These are phyloP conservation scores for Cerceris rybyensis DNA, from an alignment of 2,888 invertebrate genomes.

Conservation along the genomic window DNA sequence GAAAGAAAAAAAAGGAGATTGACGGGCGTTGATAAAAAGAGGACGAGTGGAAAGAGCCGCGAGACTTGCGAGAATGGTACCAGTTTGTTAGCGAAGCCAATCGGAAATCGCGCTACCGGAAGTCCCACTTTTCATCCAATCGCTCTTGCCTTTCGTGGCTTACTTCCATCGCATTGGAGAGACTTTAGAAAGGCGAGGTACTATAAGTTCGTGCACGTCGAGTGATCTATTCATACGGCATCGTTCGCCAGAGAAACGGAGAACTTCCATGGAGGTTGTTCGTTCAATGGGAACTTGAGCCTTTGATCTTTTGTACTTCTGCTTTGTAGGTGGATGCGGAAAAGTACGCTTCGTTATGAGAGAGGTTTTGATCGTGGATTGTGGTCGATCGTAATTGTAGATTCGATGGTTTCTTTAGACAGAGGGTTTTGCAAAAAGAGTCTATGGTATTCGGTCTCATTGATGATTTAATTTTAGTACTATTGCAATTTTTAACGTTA, in stretches of 20 bases:
- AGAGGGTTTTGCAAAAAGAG: too few relatives aligned
- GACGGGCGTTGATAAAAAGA: conserved; percentile 19
- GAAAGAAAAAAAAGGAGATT: neutral
- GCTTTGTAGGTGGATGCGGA: too few relatives aligned
- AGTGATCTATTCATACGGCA: conserved; percentile 47
- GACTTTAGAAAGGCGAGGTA: conserved; percentile 66
- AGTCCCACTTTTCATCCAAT: conserved; percentile 73
- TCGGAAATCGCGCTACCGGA: conserved; percentile 56
- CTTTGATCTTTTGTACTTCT: neutral
- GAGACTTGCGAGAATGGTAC: conserved; percentile 22
- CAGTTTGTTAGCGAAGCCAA: conserved; percentile 43
- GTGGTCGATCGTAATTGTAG: too few relatives aligned
- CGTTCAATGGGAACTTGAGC: neutral
- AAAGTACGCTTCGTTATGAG: too few relatives aligned
- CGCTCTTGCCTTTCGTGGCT: conserved; percentile 55
- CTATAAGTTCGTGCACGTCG: conserved; percentile 72
- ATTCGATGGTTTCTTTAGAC: too few relatives aligned
- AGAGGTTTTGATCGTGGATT: too few relatives aligned
- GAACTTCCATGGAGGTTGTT: conserved; percentile 9
- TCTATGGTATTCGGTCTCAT: too few relatives aligned
- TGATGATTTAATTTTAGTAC: too few relatives aligned
- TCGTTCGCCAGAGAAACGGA: conserved; percentile 16
- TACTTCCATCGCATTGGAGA: conserved; percentile 71
- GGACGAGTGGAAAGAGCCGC: conserved; percentile 30
- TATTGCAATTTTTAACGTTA: too few relatives aligned